Conservation (phyloP, 2,113 vertebrate species). For the Empidonax alnorum region DNA sequence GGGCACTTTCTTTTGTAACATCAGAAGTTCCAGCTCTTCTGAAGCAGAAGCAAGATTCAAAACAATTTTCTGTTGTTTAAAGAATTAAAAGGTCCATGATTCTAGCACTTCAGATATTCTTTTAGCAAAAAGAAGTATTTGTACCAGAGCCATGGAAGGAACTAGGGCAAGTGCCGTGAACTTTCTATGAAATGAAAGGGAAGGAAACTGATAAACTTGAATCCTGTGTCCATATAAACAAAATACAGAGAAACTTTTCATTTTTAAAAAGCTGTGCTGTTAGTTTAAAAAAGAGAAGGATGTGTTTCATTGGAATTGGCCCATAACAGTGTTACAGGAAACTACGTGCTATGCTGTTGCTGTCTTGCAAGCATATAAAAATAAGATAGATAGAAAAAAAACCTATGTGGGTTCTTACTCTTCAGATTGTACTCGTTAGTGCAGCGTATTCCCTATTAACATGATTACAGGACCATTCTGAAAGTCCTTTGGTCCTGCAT, state of each 20-base stretch:
- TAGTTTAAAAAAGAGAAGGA: background rate
- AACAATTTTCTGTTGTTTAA: slow-evolving; percentile 1
- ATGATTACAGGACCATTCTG: background rate
- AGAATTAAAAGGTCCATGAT: background rate
- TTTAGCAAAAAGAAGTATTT: background rate
- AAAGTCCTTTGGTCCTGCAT: background rate
- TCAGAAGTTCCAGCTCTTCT: background rate
- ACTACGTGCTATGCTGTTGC: background rate
- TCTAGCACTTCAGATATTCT: background rate
- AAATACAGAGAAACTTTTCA: background rate
- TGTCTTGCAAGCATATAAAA: background rate
- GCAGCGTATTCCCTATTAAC: background rate
- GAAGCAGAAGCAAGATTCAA: background rate
- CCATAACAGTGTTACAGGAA: background rate
- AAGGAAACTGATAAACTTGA: slow-evolving; percentile 32
- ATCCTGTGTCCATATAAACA: background rate
- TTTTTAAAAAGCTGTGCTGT: background rate
- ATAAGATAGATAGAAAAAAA: background rate
- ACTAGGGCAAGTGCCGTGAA: background rate
- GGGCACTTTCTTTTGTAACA: background rate
- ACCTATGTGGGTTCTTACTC: background rate
- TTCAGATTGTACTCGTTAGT: background rate
- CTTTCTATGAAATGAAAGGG: background rate
- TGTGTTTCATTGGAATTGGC: background rate
- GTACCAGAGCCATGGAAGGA: background rate